Base-by-base conservation (phyloP, 2,113 vertebrate species). In the Nibea coibor region DNA sequence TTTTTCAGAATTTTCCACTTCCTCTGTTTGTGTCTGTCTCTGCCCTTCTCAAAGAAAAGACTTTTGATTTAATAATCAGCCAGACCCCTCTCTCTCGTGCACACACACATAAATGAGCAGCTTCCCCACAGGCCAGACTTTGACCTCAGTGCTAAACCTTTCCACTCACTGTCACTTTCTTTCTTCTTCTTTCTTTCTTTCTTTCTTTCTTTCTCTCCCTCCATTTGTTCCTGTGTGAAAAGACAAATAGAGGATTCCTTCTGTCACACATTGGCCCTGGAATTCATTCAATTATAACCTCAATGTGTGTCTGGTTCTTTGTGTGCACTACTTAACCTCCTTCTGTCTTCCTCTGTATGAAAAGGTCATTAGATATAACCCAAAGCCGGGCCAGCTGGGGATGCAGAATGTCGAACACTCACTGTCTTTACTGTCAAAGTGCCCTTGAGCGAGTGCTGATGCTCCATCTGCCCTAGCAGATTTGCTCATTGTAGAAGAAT, bases 261-360 rank as follows among this genome's bases (percentile, higher is more conserved):
- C 50, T 65, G 50, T 22, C 57, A 73, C 5, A 50, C 45, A 50
- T 48, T 72, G 42, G 70, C 42, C 35, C 51, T 57, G n/a, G 26
- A 61, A 72, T 59, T 35, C 56, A 73, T 73, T 62, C 20, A 73
- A 62, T 73, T 62, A 45, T 10, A 53, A 26, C 26, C 31, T 65
- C 59, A 28, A 22, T 35, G 58, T 28, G 35, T 35, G 58, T 28
- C 39, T 63, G 72, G 9, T 72, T 74, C 26, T 62, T 22, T 51
- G 45, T 65, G 48, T 65, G 56, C 59, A 64, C 61, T 19, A 11
- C n/a, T 64, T 42, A 48, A 19, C 59, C 72, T 43, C 72, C 59
- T 12, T 47, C 56, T 59, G 42, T 61, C 71, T 35, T 59, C 50
- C 17, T 39, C 28, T 61, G 57, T 61, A 61, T 50, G 17, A 35